These are phyloP conservation scores for Drosophila greeni DNA, from an alignment of 2,888 invertebrate species.

Conservation along the genomic window DNA sequence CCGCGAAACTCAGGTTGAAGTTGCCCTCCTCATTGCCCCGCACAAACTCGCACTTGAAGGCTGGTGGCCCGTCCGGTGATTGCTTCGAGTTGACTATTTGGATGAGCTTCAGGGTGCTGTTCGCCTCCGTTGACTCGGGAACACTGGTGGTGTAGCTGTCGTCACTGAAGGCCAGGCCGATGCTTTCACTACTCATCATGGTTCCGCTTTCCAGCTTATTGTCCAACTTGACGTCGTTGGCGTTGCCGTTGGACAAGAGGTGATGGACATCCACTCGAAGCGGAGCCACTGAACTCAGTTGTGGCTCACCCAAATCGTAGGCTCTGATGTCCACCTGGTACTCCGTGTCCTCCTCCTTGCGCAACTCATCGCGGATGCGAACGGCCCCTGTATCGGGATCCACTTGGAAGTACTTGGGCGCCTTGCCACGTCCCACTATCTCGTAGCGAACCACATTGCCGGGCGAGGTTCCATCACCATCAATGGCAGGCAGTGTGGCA, in stretches of 20 bases:
- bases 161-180: constrained; percentile 91
- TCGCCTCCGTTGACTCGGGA: constrained; percentile 82
- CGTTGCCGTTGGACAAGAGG: constrained; percentile 84
- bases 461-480: constrained; percentile 91
- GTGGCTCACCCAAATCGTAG: constrained; percentile 91
- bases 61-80: constrained; percentile 71
- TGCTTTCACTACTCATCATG: constrained; percentile 75
- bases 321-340: constrained; percentile 93
- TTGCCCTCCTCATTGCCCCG: constrained; percentile 84
- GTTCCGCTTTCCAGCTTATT: constrained; percentile 69
- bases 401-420: constrained; percentile 91
- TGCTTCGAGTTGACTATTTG: constrained; percentile 79
- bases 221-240: constrained; percentile 77
- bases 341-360: constrained; percentile 91
- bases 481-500: constrained; percentile 87
- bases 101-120: constrained; percentile 77
- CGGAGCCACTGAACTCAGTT: constrained; percentile 88
- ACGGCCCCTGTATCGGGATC: constrained; percentile 91
- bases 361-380: constrained; percentile 88
- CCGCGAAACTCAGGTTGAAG: constrained; percentile 87
- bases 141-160: constrained; percentile 90
- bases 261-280: constrained; percentile 91
- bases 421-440: constrained; percentile 89
- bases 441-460: constrained; percentile 90
- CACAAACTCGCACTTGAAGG: constrained; percentile 88